Evolutionary conservation across 2,113 vertebrate species (phyloP).

Genomic region (Galemys pyrenaicus): DNA sequence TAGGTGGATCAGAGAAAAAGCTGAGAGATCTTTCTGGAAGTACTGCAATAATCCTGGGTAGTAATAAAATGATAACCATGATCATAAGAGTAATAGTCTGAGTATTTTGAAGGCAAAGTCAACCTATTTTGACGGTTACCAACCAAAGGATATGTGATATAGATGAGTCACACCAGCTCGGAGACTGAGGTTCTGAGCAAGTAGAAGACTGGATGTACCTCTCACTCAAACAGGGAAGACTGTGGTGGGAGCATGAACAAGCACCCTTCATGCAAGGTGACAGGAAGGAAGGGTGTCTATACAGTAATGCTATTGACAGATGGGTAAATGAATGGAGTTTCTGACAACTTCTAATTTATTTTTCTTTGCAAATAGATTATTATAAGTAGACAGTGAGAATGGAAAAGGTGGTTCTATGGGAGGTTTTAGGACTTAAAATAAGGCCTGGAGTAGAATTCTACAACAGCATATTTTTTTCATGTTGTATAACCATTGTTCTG

Average conservation of each 20-base stretch:
- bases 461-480: not conserved
- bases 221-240: not conserved
- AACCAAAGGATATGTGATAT: not conserved
- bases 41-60: not conserved
- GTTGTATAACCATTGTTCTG: not conserved
- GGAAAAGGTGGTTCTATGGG: not conserved
- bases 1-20: not conserved
- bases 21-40: not conserved
- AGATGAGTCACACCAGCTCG: not conserved
- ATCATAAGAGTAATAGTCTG: not conserved
- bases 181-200: not conserved
- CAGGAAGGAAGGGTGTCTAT: not conserved
- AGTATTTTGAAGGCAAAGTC: not conserved
- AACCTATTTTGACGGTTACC: not conserved
- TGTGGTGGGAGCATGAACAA: not conserved
- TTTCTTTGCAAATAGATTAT: not conserved
- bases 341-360: not conserved
- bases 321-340: not conserved
- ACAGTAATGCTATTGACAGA: not conserved
- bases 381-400: not conserved
- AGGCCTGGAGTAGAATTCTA: not conserved
- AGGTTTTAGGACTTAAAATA: not conserved
- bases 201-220: not conserved
- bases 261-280: too few species aligned
- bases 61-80: not conserved